Conservation (phyloP, 2,888 invertebrate species). For the Megalurothrips usitatus region DNA sequence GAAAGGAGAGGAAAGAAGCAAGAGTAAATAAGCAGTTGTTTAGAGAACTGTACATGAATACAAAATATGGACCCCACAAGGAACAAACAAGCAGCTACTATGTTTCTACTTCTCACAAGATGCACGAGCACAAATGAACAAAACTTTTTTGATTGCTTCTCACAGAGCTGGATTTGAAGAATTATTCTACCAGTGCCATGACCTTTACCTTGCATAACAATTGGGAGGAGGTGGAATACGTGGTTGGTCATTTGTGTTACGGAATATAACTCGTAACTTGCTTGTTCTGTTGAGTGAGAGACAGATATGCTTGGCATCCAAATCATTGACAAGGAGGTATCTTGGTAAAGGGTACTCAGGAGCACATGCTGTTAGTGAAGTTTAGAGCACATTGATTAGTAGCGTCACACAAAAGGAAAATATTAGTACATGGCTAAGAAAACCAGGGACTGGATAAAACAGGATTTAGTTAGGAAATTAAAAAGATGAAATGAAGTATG, state of each 20-base stretch:
- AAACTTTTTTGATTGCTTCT: background rate
- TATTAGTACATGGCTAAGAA: too few relatives aligned
- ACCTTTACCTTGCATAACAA: constrained; percentile 11
- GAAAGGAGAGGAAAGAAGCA: background rate
- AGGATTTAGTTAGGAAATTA: background rate
- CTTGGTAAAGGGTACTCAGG: constrained; percentile 19
- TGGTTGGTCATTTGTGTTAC: background rate
- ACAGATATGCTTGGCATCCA: background rate
- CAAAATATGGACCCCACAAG: background rate
- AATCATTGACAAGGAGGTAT: constrained; percentile 6
- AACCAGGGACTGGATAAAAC: too few relatives aligned
- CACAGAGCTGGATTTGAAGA: constrained; percentile 27
- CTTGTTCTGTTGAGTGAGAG: constrained; percentile 4
- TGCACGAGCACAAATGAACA: background rate
- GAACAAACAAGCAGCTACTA: too few relatives aligned
- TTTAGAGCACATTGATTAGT: background rate
- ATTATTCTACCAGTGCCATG: background rate
- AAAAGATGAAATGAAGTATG: background rate
- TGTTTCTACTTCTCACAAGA: too few relatives aligned
- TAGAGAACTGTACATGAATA: background rate
- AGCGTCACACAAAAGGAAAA: background rate
- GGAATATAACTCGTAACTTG: constrained; percentile 9
- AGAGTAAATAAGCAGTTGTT: background rate
- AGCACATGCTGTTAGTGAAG: constrained; percentile 7
- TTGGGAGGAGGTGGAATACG: background rate